Evolutionary conservation across 2,113 vertebrate genomes (phyloP).

Genomic region (Ptychochromis oligacanthus): DNA sequence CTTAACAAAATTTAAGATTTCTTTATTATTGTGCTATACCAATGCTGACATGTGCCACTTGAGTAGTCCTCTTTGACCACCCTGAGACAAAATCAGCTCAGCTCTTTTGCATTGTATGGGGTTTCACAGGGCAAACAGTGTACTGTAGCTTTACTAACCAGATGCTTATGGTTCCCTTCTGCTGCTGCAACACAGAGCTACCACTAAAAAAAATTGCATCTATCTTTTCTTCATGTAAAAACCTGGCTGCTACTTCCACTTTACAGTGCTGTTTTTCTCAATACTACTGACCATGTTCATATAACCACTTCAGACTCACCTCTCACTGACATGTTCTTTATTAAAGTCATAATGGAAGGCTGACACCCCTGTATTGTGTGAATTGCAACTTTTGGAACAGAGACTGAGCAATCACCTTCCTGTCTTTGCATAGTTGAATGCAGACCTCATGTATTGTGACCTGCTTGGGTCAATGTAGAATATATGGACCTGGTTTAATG

Average conservation of each 20-base stretch:
- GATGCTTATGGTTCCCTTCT: slow-evolving; percentile 66
- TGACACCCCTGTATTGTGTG: slow-evolving; percentile 50
- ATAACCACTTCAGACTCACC: slow-evolving; percentile 51
- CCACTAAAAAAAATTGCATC: slow-evolving; percentile 61
- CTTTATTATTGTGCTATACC: slow-evolving; percentile 75
- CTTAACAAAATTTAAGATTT: slow-evolving; percentile 72
- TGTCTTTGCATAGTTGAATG: slow-evolving; percentile 43
- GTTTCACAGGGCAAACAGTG: slow-evolving; percentile 72
- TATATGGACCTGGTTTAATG: slow-evolving; percentile 64
- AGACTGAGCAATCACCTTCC: slow-evolving; percentile 32
- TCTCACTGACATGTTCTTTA: slow-evolving; percentile 51
- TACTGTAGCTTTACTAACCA: slow-evolving; percentile 80
- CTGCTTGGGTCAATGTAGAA: slow-evolving; percentile 41
- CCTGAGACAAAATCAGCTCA: slow-evolving; percentile 56
- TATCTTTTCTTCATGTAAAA: slow-evolving; percentile 59
- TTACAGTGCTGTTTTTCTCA: slow-evolving; percentile 61
- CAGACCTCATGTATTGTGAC: slow-evolving; percentile 46
- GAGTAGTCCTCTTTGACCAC: slow-evolving; percentile 60
- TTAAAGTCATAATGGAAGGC: slow-evolving; percentile 61
- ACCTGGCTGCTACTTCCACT: slow-evolving; percentile 64
- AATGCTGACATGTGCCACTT: slow-evolving; percentile 75
- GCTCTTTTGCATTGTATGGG: slow-evolving; percentile 60
- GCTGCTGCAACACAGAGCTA: slow-evolving; percentile 69
- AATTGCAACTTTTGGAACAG: slow-evolving; percentile 44
- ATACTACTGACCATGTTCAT: slow-evolving; percentile 56